Evolutionary conservation across 2,113 vertebrate genomes (phyloP).

Genomic region (Grallaria varia): DNA sequence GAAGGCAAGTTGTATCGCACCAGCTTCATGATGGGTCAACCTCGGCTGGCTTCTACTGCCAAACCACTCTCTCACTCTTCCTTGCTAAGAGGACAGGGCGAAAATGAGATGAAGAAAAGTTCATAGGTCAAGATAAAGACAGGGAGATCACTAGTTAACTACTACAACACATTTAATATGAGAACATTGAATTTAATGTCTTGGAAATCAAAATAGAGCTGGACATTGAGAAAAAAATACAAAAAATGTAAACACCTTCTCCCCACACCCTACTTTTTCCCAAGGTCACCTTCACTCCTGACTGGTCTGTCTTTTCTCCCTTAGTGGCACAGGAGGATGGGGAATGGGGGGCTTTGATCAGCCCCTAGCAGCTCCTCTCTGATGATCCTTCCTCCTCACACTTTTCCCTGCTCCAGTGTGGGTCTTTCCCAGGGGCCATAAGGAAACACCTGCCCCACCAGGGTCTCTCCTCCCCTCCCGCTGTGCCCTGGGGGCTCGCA

Average conservation of each 20-base stretch:
- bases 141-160: background rate
- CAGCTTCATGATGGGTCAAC: rapidly evolving
- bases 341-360: background rate
- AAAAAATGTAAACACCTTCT: background rate
- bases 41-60: background rate
- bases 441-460: too few relatives aligned
- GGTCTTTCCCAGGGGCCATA: rapidly evolving
- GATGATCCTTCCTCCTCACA: background rate
- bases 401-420: rapidly evolving
- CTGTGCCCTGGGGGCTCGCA: background rate
- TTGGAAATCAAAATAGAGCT: background rate
- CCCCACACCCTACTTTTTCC: rapidly evolving
- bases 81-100: rapidly evolving
- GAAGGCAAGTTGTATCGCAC: background rate
- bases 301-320: background rate
- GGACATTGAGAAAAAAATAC: background rate
- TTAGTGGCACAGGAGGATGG: background rate
- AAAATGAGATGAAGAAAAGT: background rate
- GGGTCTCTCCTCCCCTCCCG: background rate
- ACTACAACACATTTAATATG: background rate
- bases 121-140: background rate
- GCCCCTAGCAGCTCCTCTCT: background rate
- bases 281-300: background rate
- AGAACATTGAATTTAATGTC: background rate
- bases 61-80: background rate